Conservation (phyloP, 2,797 vertebrate species). For the Euthynnus affinis region DNA sequence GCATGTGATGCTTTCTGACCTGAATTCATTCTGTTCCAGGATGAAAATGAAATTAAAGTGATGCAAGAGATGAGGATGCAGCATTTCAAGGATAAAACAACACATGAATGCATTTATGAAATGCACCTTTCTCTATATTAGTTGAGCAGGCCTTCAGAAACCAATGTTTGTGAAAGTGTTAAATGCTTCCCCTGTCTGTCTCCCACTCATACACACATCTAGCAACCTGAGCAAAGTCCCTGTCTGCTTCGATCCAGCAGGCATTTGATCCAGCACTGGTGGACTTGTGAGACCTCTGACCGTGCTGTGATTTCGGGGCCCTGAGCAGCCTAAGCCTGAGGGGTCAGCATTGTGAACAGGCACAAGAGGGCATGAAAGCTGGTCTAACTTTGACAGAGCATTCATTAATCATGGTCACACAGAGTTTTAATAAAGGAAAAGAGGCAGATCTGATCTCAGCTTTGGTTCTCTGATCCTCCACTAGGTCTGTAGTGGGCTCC, state of each 20-base stretch:
- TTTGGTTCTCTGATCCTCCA: constrained; percentile 67
- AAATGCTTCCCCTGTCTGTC: constrained; percentile 23
- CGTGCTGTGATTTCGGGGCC: constrained; percentile 48
- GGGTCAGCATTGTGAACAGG: constrained; percentile 54
- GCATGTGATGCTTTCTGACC: not conserved
- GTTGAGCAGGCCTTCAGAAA: not conserved
- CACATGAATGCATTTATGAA: not conserved
- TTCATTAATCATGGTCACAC: constrained; percentile 81
- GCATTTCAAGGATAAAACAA: not conserved
- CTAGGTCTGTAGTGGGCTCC: constrained; percentile 62
- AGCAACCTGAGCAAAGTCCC: not conserved
- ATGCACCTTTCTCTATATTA: not conserved
- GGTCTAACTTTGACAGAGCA: constrained; percentile 51
- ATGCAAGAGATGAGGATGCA: not conserved
- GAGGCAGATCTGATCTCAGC: constrained; percentile 57
- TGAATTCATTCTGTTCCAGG: not conserved
- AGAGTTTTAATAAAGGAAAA: constrained; percentile 55
- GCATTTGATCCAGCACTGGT: constrained; percentile 66
- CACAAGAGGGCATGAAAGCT: constrained; percentile 65
- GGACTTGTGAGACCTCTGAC: constrained; percentile 68
- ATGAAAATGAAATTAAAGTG: not conserved
- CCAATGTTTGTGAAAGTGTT: not conserved
- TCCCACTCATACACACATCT: not conserved
- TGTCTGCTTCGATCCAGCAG: constrained; percentile 60
- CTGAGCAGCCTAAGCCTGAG: constrained; percentile 60